Base-by-base conservation (phyloP, 2,888 invertebrate genomes). In the Epirrhoe tristata region DNA sequence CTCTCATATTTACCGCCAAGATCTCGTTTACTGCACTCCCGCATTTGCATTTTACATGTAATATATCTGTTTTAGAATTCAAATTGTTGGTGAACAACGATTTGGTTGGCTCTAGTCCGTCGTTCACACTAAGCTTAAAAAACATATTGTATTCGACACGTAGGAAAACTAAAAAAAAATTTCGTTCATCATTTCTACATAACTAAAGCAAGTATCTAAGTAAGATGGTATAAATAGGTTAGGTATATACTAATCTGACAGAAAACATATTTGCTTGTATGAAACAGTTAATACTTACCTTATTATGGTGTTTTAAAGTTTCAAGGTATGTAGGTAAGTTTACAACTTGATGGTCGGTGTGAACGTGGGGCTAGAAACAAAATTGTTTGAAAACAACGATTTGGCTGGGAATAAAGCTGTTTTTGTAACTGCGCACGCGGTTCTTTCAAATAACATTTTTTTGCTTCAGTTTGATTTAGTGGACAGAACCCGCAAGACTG, bases 21-120 rank as follows among this genome's bases (percentile, higher is more conserved):
- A 73, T 74, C 83, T 82, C 82, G 82, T 83, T 85, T 82, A 81
- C 82, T 84, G 84, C 85, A 83, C 78, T 80, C 79, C 73, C 74
- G 66, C 74, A 85, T 86, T 85, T 85, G 81, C 84, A 86, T 85
- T 84, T 83, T 81, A 83, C 81, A 83, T 77, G 81, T 80, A 77
- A 81, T 80, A 79, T 79, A 80, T 83, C 78, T 78, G 80, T 66
- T 70, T 66, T 67, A 69, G 69, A 66, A 72, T 70, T 60, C 63
- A 70, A 73, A 73, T 76, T 77, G 76, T 74, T 78, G 73, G 78
- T 76, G 70, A 68, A 69, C 67, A 69, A 71, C 73, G 76, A 77
- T 75, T 78, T 79, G 78, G 77, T 55, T 79, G 76, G 74, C 1
- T 3, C 24, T 24, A 24, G 24, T 3, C 24, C 24, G 24, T 3